phyloP scores from a whole-genome alignment of 2,797 vertebrate genomes.

The Alca torda region DNA sequence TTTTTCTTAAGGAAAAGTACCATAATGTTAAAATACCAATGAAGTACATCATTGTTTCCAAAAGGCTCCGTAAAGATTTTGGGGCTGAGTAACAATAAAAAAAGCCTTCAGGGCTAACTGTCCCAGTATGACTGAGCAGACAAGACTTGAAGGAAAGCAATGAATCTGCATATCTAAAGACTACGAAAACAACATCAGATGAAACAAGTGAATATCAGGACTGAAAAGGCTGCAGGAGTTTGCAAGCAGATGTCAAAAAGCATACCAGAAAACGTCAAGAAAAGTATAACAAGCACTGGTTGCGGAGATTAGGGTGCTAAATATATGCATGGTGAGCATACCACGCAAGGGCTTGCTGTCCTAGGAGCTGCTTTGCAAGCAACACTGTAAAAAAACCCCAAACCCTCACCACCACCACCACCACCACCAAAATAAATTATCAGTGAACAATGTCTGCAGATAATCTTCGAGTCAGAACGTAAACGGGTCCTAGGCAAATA shows the following conservation, averaged over 20 bases:
- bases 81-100: neutral
- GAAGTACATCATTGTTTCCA: neutral
- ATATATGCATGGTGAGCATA: conserved; percentile 65
- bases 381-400: neutral
- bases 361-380: conserved; percentile 41
- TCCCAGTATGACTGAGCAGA: conserved; percentile 19
- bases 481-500: conserved; percentile 17
- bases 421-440: neutral
- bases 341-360: neutral
- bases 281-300: conserved; percentile 71
- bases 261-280: conserved; percentile 72
- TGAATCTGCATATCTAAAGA: conserved; percentile 67
- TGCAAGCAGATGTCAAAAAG: conserved; percentile 76
- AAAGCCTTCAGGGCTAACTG: conserved; percentile 9
- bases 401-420: neutral
- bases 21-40: neutral
- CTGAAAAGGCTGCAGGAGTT: conserved; percentile 75
- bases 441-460: conserved; percentile 27
- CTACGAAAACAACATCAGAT: conserved; percentile 64
- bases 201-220: conserved; percentile 71
- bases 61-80: neutral
- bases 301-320: conserved; percentile 70
- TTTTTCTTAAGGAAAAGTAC: neutral
- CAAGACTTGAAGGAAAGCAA: conserved; percentile 41
- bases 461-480: conserved; percentile 38